Conservation (phyloP, 2,797 vertebrate genomes). For the Enteromius anoplus region DNA sequence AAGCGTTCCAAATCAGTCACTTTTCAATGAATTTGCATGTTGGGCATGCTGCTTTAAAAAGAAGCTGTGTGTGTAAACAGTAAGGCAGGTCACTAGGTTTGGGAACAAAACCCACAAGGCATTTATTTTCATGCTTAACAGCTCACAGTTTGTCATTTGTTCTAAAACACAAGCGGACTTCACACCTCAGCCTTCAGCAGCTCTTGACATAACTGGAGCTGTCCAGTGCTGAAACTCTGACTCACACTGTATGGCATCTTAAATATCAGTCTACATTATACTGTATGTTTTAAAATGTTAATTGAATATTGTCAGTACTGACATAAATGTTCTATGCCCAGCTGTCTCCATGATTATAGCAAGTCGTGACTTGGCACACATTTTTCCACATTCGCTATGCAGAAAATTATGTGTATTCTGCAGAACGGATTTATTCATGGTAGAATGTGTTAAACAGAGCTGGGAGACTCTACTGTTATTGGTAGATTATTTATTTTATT, state of each 20-base stretch:
- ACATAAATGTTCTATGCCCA: neutral
- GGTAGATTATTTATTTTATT: neutral
- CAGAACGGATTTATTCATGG: neutral
- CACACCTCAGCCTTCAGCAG: constrained; percentile 2
- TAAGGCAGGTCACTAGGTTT: constrained; percentile 9
- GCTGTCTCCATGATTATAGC: neutral
- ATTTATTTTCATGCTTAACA: neutral
- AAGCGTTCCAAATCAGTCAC: neutral
- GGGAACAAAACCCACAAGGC: neutral
- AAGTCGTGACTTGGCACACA: neutral
- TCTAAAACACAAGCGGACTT: neutral
- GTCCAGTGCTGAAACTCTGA: constrained; percentile 51
- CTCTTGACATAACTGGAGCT: constrained; percentile 31
- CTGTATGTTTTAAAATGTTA: neutral
- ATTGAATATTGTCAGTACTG: neutral
- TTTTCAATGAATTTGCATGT: neutral
- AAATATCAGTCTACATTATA: constrained; percentile 26
- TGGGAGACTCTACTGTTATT: neutral
- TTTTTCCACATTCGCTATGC: neutral
- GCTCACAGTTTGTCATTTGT: neutral
- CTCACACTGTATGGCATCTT: neutral
- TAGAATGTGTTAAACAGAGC: neutral
- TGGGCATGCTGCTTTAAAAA: constrained; percentile 8
- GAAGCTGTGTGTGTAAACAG: neutral
- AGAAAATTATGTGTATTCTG: neutral